Evolutionary conservation across 1,140 invertebrate species (phyloP).

Genomic region (Ladona fulva): DNA sequence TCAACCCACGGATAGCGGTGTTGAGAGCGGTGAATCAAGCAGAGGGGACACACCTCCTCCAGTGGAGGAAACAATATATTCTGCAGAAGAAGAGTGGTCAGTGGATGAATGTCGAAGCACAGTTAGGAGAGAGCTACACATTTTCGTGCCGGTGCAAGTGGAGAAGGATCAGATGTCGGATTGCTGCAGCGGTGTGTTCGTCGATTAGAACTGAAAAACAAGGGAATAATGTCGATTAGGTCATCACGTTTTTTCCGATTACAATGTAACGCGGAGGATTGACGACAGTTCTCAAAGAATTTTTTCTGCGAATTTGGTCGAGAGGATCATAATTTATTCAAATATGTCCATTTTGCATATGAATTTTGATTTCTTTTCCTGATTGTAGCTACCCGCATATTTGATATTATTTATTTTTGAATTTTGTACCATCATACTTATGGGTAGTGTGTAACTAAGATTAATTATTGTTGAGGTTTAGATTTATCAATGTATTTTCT

Average conservation of each 20-base stretch:
- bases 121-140: slow-evolving; percentile 45
- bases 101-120: neutral
- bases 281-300: too few species aligned
- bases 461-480: too few species aligned
- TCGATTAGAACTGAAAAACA: neutral
- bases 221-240: neutral
- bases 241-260: neutral
- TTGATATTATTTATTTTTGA: too few species aligned
- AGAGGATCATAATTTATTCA: too few species aligned
- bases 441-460: too few species aligned
- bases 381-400: too few species aligned
- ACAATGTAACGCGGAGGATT: too few species aligned
- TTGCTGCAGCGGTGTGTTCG: neutral
- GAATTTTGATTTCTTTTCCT: too few species aligned
- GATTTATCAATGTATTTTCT: too few species aligned
- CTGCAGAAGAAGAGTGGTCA: neutral
- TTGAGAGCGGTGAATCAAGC: neutral
- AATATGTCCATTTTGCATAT: too few species aligned
- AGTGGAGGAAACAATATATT: neutral
- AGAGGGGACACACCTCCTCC: neutral
- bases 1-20: neutral
- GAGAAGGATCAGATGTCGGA: neutral
- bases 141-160: slow-evolving; percentile 47
- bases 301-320: too few species aligned
- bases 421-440: too few species aligned